A percentile compares a stretch with the other conserved stretches of the same genome.
Conservation (phyloP, 2,797 vertebrate genomes). For the Taenioides sp. region DNA sequence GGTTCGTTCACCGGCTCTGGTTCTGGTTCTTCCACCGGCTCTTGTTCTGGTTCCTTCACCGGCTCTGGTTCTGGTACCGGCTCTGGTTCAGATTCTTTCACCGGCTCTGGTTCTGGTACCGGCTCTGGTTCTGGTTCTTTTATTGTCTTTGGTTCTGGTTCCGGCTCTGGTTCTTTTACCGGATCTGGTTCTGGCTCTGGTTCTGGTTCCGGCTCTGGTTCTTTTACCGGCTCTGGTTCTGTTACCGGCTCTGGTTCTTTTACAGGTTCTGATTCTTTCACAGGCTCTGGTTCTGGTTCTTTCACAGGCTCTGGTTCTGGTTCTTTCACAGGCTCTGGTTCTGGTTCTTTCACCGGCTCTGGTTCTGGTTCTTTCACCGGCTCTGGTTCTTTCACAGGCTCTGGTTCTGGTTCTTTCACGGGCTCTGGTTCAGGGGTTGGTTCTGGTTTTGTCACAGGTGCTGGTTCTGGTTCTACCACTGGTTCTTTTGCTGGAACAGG, state of each 20-base stretch:
- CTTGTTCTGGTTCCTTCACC: slow-evolving; percentile 21
- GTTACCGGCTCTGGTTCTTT: slow-evolving; percentile 11
- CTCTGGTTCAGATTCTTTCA: too few species aligned
- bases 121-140: slow-evolving; percentile 8
- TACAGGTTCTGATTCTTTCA: slow-evolving; percentile 12
- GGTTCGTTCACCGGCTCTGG: slow-evolving; percentile 18
- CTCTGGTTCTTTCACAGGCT: slow-evolving; percentile 26
- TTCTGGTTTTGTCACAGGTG: slow-evolving; percentile 12
- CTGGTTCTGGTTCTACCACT: background rate
- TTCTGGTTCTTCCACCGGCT: slow-evolving; percentile 20
- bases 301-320: background rate
- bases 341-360: slow-evolving; percentile 2
- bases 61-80: background rate
- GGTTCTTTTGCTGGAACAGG: slow-evolving; percentile 14
- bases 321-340: slow-evolving; percentile 13
- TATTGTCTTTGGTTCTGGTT: background rate
- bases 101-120: slow-evolving; percentile 18
- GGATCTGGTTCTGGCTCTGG: slow-evolving; percentile 17
- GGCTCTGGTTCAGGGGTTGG: slow-evolving; percentile 29
- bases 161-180: background rate
- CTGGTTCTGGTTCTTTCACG: background rate
- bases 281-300: slow-evolving; percentile 21
- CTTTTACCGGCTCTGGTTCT: slow-evolving; percentile 15
- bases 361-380: slow-evolving; percentile 16
- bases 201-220: slow-evolving; percentile 23